Evolutionary conservation across 2,797 vertebrate genomes (phyloP), one percentile per base, ranked within the genome.

Genomic region (Jordanella pulchra): DNA sequence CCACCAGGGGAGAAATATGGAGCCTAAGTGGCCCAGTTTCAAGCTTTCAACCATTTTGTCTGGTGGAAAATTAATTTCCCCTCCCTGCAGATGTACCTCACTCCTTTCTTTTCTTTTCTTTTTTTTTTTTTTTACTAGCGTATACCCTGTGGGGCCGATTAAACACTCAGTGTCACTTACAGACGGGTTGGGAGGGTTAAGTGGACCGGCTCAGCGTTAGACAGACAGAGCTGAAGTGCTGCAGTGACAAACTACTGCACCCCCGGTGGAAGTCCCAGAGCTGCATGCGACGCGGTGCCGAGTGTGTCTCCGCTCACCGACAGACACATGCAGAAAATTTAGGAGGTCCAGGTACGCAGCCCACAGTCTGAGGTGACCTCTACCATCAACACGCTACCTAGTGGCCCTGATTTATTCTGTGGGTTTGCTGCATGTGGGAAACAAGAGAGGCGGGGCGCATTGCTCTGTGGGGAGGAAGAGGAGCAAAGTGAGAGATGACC

Each of bases 351-450:
- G 69, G 72, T 78, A 47, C 69, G 75, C 69, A 74, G 67, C 67
- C 61, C 75, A 65, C 47, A 7, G 35, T 79, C 76, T 55, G 69
- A 84, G 78, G 85, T 91, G 89, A 93, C 88, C 92, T 91, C 88
- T 80, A 83, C 78, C 75, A 91, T 91, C 79, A 78, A 84, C 83
- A 92, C 88, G 87, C 91, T 89, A 90, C 68, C 81, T 79, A 77
- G 77, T 63, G 67, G 68, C 76, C n/a, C 73, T 91, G 92, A 94
- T 93, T 93, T 92, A 93, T 91, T 51, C 23, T n/a, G n/a, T 21
- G 9, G 23, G 87, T 75, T 81, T 88, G 85, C 69, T 84, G 81
- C 65, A 48, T 79, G 86, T 89, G 89, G 82, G 91, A 39, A 93
- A 92, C 88, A 91, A n/a, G 90, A 89, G 81, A 47, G 63, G 78